A percentile compares a stretch with the other conserved stretches of the same genome.
phyloP scores from a whole-genome alignment of 2,113 vertebrate species.

The Cololabis saira region DNA sequence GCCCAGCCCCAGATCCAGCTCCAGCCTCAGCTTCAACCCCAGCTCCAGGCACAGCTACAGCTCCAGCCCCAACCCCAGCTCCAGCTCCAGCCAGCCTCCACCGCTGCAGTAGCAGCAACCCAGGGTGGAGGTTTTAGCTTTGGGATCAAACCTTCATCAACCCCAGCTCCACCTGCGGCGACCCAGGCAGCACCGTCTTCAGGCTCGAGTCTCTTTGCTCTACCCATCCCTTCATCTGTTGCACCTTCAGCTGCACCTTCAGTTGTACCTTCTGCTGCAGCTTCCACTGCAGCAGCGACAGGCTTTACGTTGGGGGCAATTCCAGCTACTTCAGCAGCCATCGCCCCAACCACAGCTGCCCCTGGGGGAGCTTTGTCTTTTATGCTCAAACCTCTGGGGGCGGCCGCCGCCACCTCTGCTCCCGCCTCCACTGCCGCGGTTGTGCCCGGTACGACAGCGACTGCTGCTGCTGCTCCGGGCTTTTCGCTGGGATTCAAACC shows the following conservation, averaged over 20 bases:
- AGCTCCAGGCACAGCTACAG: too few relatives aligned
- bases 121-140: slow-evolving; percentile 79
- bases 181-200: slow-evolving; percentile 65
- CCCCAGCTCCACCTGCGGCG: slow-evolving; percentile 68
- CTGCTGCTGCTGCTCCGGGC: slow-evolving; percentile 53
- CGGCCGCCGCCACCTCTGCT: slow-evolving; percentile 31
- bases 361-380: slow-evolving; percentile 62
- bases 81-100: slow-evolving; percentile 19
- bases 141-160: slow-evolving; percentile 83
- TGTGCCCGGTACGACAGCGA: slow-evolving; percentile 62
- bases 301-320: slow-evolving; percentile 70
- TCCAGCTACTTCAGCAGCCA: slow-evolving; percentile 39
- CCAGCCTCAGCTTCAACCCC: too few relatives aligned
- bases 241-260: too few relatives aligned
- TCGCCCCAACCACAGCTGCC: slow-evolving; percentile 52
- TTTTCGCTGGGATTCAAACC: slow-evolving; percentile 87
- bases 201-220: slow-evolving; percentile 71
- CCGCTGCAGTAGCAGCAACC: slow-evolving; percentile 36
- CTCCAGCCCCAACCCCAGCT: too few relatives aligned
- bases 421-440: slow-evolving; percentile 15
- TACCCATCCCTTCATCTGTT: slow-evolving; percentile 58
- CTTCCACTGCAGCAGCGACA: slow-evolving; percentile 28
- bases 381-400: slow-evolving; percentile 79
- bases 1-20: slow-evolving; percentile 66
- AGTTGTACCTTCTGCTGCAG: slow-evolving; percentile 25